Evolutionary conservation across 2,113 vertebrate genomes (phyloP), one percentile per base, ranked within the genome.

Genomic region (Labeo rohita): DNA sequence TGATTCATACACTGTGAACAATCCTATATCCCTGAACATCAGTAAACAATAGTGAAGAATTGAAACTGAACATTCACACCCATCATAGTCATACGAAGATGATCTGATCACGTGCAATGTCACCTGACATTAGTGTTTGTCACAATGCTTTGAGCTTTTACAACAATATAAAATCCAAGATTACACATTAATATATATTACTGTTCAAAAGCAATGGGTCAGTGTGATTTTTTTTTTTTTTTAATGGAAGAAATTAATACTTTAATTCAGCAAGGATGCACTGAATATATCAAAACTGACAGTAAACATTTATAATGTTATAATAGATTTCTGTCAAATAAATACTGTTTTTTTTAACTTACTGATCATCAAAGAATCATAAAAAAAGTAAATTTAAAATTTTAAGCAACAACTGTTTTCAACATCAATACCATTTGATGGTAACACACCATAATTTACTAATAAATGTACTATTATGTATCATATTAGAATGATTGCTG

Each of bases 61-160:
- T 34, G 59, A 45, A 54, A 76, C 74, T 43, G 36, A 72, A 75
- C 45, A 23, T 75, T 34, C 74, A 78, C 76, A 39, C 23, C 49
- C 23, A 1, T 54, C 18, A n/a, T 4, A 36, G 1, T 80, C 36
- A 23, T 39, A 56, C 52, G 21, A 36, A 54, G 9, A 36, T 45
- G 45, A 80, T 59, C 34, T 8, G 11, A 59, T 15, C 18, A 4
- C 54, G 7, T n/a, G 43, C 43, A 0, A 6, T 1, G 39, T 21
- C 18, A 45, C 21, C 6, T 23, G 36, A 45, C 21, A 56, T 2
- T 47, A 80, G 56, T 65, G 56, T 80, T 61, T 47, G 6, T 50
- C 12, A 76, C 49, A 59, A 52, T 52, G 12, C 12, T 50, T 49
- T 49, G 12, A 66, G 23, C 63, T 66, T 66, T 66, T 66, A 36